Conservation (phyloP, 2,797 vertebrate genomes). For the Dromococcyx pavoninus region DNA sequence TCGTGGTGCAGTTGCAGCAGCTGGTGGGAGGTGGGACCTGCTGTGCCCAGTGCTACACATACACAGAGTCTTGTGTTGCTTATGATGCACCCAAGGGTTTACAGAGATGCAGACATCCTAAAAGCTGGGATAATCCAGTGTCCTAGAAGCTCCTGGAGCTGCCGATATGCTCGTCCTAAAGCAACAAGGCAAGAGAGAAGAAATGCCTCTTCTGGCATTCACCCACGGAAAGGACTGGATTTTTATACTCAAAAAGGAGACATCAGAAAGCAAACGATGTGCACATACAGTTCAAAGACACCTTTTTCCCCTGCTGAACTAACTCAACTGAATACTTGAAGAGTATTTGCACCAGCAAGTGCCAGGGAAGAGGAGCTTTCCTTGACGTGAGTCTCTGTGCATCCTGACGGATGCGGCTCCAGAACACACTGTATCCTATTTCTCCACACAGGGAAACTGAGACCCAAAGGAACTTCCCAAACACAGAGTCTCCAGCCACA, state of each 20-base stretch:
- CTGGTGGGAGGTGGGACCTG: neutral
- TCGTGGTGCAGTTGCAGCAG: neutral
- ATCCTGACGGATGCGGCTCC: fast-evolving
- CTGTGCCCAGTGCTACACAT: neutral
- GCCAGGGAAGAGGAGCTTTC: neutral
- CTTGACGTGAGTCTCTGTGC: fast-evolving
- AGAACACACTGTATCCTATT: fast-evolving
- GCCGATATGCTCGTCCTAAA: neutral
- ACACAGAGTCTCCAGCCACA: neutral
- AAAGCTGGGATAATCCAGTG: neutral
- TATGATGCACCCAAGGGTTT: fast-evolving
- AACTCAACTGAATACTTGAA: neutral
- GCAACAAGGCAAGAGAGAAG: neutral
- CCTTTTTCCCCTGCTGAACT: neutral
- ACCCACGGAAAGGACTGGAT: neutral
- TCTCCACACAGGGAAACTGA: fast-evolving
- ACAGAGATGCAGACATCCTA: neutral
- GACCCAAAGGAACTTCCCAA: neutral
- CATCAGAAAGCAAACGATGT: neutral
- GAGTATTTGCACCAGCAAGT: fast-evolving
- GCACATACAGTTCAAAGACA: neutral
- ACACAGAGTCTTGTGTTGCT: fast-evolving
- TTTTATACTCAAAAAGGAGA: neutral
- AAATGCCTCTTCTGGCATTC: neutral
- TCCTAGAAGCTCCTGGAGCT: neutral